Percentiles rank a stretch among this genome's conserved stretches.
phyloP scores from a whole-genome alignment of 2,113 vertebrate genomes.

The Himantopus leucocephalus region DNA sequence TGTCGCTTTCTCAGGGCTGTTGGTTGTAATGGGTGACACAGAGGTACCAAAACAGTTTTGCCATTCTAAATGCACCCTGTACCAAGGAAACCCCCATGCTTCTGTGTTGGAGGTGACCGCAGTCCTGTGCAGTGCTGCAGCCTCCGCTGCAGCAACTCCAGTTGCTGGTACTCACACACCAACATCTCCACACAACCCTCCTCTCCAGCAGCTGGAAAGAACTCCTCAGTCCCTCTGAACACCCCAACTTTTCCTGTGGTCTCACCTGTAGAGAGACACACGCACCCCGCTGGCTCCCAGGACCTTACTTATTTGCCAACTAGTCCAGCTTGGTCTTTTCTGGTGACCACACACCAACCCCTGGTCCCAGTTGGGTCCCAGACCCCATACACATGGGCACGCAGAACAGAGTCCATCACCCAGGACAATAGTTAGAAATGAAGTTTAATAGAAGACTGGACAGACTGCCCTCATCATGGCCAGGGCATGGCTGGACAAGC shows the following conservation, averaged over 20 bases:
- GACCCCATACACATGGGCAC: neutral
- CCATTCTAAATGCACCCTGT: neutral
- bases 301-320: neutral
- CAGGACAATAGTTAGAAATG: neutral
- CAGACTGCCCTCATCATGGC: neutral
- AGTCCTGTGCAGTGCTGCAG: neutral
- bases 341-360: neutral
- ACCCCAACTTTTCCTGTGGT: neutral
- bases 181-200: neutral
- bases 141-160: neutral
- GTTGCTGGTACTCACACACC: neutral
- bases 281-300: accelerated
- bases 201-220: neutral
- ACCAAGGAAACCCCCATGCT: neutral
- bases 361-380: neutral
- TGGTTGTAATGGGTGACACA: neutral
- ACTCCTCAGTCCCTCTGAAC: neutral
- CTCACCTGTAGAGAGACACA: neutral
- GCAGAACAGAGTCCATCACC: too few species aligned
- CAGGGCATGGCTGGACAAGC: neutral
- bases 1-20: neutral
- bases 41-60: neutral
- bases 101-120: accelerated
- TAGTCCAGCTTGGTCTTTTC: neutral
- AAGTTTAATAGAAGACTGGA: neutral